Evolutionary conservation across 37 sponge, comb jelly and placozoan genomes (phyloP).

Genomic region (Ianthella basta): DNA sequence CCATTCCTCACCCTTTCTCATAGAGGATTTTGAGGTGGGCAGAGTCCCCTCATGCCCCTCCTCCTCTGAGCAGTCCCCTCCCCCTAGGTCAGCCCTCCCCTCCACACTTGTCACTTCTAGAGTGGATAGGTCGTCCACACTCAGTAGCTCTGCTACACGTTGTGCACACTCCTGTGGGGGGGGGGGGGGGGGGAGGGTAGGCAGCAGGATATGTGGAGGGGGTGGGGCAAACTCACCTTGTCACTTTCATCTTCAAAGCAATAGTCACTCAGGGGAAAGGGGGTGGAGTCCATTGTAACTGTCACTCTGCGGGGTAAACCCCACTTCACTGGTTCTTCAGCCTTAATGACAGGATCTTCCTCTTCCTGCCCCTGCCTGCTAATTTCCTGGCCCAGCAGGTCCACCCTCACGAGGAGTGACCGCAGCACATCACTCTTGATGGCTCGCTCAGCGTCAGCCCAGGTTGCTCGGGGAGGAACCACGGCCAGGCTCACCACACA

Average conservation of each 20-base stretch:
- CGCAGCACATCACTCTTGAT: conserved; percentile 14
- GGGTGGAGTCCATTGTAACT: background rate
- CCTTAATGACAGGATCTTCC: too few relatives aligned
- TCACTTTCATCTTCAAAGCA: conserved; percentile 14
- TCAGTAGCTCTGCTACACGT: too few relatives aligned
- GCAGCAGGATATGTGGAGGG: background rate
- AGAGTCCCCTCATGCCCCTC: background rate
- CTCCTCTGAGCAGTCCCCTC: background rate
- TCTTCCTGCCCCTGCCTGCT: background rate
- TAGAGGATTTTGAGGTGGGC: too few relatives aligned
- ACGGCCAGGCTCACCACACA: background rate
- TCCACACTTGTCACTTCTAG: too few relatives aligned
- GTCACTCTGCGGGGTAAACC: background rate
- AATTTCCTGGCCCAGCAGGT: conserved; percentile 9
- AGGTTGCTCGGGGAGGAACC: background rate
- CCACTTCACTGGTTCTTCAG: background rate
- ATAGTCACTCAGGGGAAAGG: conserved; percentile 21
- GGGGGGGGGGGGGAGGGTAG: too few relatives aligned
- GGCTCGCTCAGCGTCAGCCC: conserved; percentile 19
- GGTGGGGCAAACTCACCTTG: background rate
- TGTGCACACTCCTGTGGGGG: too few relatives aligned
- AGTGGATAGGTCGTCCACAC: too few relatives aligned
- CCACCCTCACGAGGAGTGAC: background rate
- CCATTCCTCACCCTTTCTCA: too few relatives aligned
- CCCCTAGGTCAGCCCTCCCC: too few relatives aligned